Percentiles rank a stretch among this genome's conserved stretches.
Evolutionary conservation across 2,888 invertebrate species (phyloP).

Genomic region (Tachina grossa): DNA sequence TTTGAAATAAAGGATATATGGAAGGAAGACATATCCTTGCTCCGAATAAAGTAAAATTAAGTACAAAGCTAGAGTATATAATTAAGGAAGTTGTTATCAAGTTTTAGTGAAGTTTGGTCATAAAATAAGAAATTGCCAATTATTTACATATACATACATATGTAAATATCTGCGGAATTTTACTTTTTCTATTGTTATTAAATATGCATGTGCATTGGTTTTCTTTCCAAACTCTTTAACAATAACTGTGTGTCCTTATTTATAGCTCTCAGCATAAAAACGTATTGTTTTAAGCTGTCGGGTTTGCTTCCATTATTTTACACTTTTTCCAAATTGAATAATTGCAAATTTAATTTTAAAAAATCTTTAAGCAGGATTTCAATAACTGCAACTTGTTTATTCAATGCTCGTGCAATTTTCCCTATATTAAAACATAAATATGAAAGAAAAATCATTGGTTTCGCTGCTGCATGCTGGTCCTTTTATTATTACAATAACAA

Average conservation of each 20-base stretch:
- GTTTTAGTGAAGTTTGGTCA: no score
- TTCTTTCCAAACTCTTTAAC: background rate
- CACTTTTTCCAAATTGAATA: constrained; percentile 14
- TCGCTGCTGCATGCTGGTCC: constrained; percentile 3
- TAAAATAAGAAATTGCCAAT: no score
- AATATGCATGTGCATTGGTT: no score
- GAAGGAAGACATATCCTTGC: no score
- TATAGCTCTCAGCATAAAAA: constrained; percentile 5
- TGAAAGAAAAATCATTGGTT: constrained; percentile 8
- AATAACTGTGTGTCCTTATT: background rate
- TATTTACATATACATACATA: no score
- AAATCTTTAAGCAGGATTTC: constrained; percentile 28
- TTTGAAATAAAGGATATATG: no score
- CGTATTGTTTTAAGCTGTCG: constrained; percentile 5
- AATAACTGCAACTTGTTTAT: constrained; percentile 33
- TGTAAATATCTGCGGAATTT: background rate
- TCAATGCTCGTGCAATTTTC: constrained; percentile 12
- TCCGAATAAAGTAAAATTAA: no score
- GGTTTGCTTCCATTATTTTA: background rate
- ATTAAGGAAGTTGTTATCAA: no score
- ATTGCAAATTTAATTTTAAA: constrained; percentile 53
- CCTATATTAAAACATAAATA: constrained; percentile 1
- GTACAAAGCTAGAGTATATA: no score
- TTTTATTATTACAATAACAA: constrained; percentile 10
- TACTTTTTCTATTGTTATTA: background rate